A percentile compares a stretch with the other conserved stretches of the same genome.
Conservation (phyloP, 2,113 vertebrate species). For the Passer montanus region DNA sequence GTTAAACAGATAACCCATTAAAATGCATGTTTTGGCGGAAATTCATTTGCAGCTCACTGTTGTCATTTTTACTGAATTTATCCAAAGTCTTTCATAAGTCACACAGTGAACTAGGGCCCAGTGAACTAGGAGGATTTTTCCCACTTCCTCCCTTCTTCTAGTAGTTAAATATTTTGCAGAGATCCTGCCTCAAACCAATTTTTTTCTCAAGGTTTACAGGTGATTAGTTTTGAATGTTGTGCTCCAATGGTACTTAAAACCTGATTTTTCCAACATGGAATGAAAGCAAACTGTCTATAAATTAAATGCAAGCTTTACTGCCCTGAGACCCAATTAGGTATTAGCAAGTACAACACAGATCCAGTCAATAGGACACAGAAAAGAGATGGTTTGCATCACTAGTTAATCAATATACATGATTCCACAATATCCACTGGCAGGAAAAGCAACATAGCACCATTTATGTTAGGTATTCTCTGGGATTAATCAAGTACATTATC, state of each 20-base stretch:
- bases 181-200: not conserved
- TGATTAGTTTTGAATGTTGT: not conserved
- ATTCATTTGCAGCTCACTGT: not conserved
- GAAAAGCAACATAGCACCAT: not conserved
- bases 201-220: not conserved
- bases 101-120: too few species aligned
- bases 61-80: not conserved
- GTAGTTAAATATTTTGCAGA: not conserved
- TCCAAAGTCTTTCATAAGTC: not conserved
- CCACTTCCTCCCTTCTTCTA: not conserved
- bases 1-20: not conserved
- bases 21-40: not conserved
- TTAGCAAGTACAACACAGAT: not conserved
- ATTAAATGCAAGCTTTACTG: not conserved
- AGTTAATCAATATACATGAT: constrained; percentile 19
- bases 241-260: not conserved
- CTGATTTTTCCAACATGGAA: not conserved
- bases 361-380: not conserved
- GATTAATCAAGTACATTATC: not conserved
- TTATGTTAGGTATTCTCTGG: not conserved
- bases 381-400: not conserved
- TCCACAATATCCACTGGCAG: not conserved
- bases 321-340: not conserved
- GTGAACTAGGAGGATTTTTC: not conserved
- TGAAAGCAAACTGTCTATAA: not conserved